These are phyloP conservation scores for Trachelus stipa DNA, from an alignment of 2,888 invertebrate genomes.

Conservation along the genomic window DNA sequence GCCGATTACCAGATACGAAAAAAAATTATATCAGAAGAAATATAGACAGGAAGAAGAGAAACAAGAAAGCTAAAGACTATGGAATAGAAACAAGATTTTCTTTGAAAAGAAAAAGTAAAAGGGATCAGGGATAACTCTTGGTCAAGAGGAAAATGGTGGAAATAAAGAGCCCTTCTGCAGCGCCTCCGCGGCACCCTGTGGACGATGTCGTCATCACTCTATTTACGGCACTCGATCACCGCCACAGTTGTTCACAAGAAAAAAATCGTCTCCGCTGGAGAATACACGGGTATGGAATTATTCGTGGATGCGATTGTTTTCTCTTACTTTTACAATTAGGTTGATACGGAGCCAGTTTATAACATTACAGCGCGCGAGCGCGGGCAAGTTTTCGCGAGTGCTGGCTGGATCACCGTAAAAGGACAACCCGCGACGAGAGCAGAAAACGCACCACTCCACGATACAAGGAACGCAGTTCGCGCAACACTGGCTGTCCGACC, in stretches of 20 bases:
- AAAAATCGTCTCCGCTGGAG: neutral
- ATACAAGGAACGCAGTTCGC: neutral
- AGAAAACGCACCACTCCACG: neutral
- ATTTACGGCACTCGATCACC: slow-evolving; percentile 39
- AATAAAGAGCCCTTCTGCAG: neutral
- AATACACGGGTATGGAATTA: neutral
- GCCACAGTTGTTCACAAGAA: neutral
- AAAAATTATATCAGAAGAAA: neutral
- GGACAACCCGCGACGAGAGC: neutral
- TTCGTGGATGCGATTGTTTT: neutral
- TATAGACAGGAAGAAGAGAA: neutral
- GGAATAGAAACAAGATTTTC: neutral
- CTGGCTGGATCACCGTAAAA: neutral
- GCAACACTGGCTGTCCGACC: neutral
- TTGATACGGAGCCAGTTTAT: neutral
- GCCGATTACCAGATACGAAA: neutral
- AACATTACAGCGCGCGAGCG: neutral
- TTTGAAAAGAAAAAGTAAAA: neutral
- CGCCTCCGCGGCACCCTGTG: neutral
- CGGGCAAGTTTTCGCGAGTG: neutral
- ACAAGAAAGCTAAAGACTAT: neutral
- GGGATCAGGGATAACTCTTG: slow-evolving; percentile 1
- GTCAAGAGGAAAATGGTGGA: slow-evolving; percentile 11
- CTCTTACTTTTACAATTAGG: neutral
- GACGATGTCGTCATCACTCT: slow-evolving; percentile 58